Base-by-base conservation (phyloP, 2,113 vertebrate species). In the Pterocles orientalis region DNA sequence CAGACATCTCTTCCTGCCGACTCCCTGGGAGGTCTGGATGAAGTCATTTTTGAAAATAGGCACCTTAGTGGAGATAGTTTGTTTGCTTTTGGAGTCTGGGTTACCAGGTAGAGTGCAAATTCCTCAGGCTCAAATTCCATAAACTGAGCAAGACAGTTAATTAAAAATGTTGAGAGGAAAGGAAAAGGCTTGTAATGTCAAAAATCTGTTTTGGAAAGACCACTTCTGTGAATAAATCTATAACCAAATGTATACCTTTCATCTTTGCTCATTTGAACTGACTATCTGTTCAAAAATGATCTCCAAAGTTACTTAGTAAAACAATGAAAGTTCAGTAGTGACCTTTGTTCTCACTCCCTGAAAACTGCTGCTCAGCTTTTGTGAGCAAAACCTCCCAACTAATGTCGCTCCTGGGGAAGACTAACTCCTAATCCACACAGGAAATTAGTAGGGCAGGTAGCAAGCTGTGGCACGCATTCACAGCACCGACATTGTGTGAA, bases 401-500 rank as follows among this genome's bases (percentile, higher is more conserved):
- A 10, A n/a, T 2, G 6, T 33, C 0, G 3, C 57, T 90, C 56
- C 79, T 31, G 65, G 53, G 45, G 26, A 56, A 80, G 57, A 34
- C 26, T 53, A 7, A 60, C 29, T 58, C 28, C 54, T 83, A 6
- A n/a, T 43, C 58, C 72, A 41, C 54, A 4, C 18, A 45, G 71
- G 65, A 47, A 53, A 57, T 47, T 2, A 31, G 28, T 17, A 6
- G 17, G 34, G 47, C 41, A 31, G 39, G 72, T 18, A 75, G 50
- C 56, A 47, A 73, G 66, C 83, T 5, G 14, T 2, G 31, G 41
- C 72, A 50, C 0, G 17, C 28, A 2, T 8, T 51, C n/a, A 1
- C 31, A n/a, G 3, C 3, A 6, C 25, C 18, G 3, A 18, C 20
- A 4, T 25, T 2, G 16, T 7, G 3, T 7, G 31, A 7, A 1